These are phyloP conservation scores for Pangasius mekongensis DNA, from an alignment of 2,797 vertebrate species.

Conservation along the genomic window DNA sequence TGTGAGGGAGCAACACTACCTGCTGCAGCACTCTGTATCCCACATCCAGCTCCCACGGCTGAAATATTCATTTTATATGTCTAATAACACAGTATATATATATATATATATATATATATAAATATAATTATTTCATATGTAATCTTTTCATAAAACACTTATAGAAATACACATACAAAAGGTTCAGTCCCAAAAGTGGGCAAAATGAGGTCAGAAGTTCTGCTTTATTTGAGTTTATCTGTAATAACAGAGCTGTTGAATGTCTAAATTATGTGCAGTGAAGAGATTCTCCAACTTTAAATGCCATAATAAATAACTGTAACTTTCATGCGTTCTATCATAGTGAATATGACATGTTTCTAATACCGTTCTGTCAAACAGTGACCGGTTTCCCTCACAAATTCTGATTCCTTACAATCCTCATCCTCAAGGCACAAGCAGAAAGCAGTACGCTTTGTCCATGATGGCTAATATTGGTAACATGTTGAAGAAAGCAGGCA, in stretches of 20 bases:
- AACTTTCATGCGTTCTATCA: conserved; percentile 10
- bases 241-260: conserved; percentile 8
- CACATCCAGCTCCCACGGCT: background rate
- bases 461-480: background rate
- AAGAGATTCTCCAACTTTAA: background rate
- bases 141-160: background rate
- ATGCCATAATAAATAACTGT: conserved; percentile 24
- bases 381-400: background rate
- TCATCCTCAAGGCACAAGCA: conserved; percentile 23
- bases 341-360: background rate
- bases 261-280: background rate
- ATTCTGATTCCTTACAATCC: conserved; percentile 5
- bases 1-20: background rate
- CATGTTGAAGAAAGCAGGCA: background rate
- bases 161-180: background rate
- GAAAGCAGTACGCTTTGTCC: background rate
- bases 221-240: conserved; percentile 40
- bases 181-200: background rate
- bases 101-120: background rate
- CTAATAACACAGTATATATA: background rate
- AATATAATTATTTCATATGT: no score
- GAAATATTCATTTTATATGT: background rate
- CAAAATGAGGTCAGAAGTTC: conserved; percentile 5
- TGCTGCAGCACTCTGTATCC: background rate
- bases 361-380: conserved; percentile 12